Base-by-base conservation (phyloP, 2,113 vertebrate species). In the Callopanchax toddi region DNA sequence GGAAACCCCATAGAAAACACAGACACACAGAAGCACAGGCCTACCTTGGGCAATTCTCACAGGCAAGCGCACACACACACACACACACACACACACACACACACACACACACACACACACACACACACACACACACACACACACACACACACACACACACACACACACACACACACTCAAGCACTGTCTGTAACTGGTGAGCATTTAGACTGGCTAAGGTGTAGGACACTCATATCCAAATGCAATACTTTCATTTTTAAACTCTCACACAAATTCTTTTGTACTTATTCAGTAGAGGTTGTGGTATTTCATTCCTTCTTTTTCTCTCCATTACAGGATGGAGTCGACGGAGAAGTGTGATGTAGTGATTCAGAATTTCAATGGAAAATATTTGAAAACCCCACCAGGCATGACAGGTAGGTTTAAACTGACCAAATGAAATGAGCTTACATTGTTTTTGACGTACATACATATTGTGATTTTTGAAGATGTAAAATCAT, bases 301-400 rank as follows among this genome's bases (percentile, higher is more conserved):
- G 32, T 48, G 66, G 29, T 73, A 48, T 54, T 73, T 4, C 58
- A 37, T 18, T 34, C 44, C 4, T 16, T 22, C 4, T 64, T 23
- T 67, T 48, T 79, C 15, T 65, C 16, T 67, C 22, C 60, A 29
- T 37, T 1, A 44, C 78, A 92, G 91, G 87, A 97, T 96, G 95
- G 95, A 96, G 84, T 96, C 95, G 43, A 97, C 95, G 12, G 95
- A 97, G 89, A 97, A 95, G 87, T 97, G 95, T 39, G 95, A 95
- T 60, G 94, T 95, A 56, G 92, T 97, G 83, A 97, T 97, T 87
- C 93, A 93, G 82, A 95, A 96, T 89, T 97, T 97, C 88, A 97
- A 97, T 20, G 95, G 95, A 44, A 97, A 96, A 87, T 96, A 94
- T 78, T 90, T 97, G 81, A 96, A 96, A 91, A 95, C 92, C n/a